Evolutionary conservation across 1,140 invertebrate genomes (phyloP).

Genomic region (Chionoecetes opilio): DNA sequence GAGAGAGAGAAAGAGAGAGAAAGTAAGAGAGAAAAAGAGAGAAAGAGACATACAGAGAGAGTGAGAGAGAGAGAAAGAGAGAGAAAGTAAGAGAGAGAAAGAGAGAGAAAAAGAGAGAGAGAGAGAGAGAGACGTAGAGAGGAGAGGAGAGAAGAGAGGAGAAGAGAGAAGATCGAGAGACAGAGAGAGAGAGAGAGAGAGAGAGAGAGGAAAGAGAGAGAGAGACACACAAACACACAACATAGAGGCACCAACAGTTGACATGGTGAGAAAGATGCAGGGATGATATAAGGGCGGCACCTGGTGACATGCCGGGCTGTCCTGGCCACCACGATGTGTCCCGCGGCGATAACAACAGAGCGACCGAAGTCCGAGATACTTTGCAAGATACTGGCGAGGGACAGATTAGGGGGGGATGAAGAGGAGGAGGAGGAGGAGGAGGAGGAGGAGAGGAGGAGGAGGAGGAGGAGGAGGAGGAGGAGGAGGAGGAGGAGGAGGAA

Average conservation of each 20-base stretch:
- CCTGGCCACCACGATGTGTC: not conserved
- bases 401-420: not conserved
- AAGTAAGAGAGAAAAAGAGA: not conserved
- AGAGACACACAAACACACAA: too few relatives aligned
- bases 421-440: not conserved
- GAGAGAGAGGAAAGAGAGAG: too few relatives aligned
- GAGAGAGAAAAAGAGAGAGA: too few relatives aligned
- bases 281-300: not conserved
- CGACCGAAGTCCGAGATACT: not conserved
- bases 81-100: too few relatives aligned
- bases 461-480: not conserved
- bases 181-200: too few relatives aligned
- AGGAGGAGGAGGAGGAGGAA: too few relatives aligned
- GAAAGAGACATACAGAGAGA: not conserved
- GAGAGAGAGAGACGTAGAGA: too few relatives aligned
- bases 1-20: too few relatives aligned
- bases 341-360: not conserved
- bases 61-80: too few relatives aligned
- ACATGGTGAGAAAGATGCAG: not conserved
- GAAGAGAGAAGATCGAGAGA: too few relatives aligned
- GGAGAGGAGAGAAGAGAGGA: too few relatives aligned
- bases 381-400: not conserved
- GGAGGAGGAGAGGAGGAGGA: not conserved
- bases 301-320: not conserved
- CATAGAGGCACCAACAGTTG: too few relatives aligned